A percentile compares a stretch with the other conserved stretches of the same genome.
Evolutionary conservation across 2,888 invertebrate genomes (phyloP).

Genomic region (Orthosia cruda): DNA sequence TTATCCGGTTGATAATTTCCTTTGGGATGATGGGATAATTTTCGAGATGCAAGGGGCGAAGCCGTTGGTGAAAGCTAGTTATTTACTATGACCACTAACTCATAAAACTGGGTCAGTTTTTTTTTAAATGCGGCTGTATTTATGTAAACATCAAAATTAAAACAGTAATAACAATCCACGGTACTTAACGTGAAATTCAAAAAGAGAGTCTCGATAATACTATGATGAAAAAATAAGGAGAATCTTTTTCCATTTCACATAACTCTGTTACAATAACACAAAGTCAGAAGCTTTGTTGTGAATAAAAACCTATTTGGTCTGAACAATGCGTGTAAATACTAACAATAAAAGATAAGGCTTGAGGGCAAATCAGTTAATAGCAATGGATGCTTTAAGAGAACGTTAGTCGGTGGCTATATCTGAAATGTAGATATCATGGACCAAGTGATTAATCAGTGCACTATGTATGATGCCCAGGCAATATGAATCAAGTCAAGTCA

Average conservation of each 20-base stretch:
- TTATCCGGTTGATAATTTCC: too few relatives aligned
- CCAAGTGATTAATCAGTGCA: too few relatives aligned
- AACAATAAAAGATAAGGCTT: constrained; percentile 41
- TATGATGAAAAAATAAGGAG: constrained; percentile 55
- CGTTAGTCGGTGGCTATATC: constrained; percentile 19
- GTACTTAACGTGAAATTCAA: constrained; percentile 32
- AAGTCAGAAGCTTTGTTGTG: constrained; percentile 52
- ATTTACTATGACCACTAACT: constrained; percentile 32
- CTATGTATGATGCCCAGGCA: too few relatives aligned
- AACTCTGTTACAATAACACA: constrained; percentile 65
- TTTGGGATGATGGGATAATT: too few relatives aligned
- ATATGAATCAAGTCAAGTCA: too few relatives aligned
- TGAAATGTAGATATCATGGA: too few relatives aligned
- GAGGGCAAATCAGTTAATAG: constrained; percentile 47
- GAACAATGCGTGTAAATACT: constrained; percentile 59
- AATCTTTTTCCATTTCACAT: constrained; percentile 62
- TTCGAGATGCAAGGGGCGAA: too few relatives aligned
- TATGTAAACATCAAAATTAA: constrained; percentile 20
- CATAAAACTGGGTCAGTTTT: not conserved
- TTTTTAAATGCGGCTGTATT: not conserved
- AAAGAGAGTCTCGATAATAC: constrained; percentile 43
- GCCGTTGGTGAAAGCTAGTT: not conserved
- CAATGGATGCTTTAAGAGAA: constrained; percentile 10
- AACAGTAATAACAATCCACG: constrained; percentile 28
- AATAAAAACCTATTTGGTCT: constrained; percentile 32